Percentiles rank a stretch among this genome's conserved stretches.
Conservation (phyloP, 2,797 vertebrate genomes). For the Anomalospiza imberbis region DNA sequence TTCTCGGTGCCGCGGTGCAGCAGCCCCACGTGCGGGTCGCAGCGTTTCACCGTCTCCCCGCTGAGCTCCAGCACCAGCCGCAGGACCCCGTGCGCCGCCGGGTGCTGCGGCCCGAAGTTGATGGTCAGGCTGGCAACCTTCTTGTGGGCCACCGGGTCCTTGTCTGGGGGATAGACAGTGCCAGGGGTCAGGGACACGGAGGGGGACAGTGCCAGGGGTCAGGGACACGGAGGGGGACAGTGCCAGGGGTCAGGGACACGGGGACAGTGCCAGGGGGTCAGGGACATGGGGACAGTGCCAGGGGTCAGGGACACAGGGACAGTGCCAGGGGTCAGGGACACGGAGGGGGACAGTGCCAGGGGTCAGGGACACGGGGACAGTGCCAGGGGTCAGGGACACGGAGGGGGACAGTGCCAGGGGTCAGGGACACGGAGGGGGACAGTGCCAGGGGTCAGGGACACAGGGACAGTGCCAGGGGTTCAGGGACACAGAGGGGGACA, state of each 20-base stretch:
- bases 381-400: no score
- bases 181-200: neutral
- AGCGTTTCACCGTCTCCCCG: constrained; percentile 90
- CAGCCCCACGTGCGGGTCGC: constrained; percentile 90
- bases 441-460: no score
- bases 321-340: neutral
- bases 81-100: constrained; percentile 91
- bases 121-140: constrained; percentile 86
- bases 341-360: no score
- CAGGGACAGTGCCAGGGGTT: no score
- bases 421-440: no score
- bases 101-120: constrained; percentile 96
- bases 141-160: constrained; percentile 79
- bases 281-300: neutral
- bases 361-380: no score
- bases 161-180: constrained; percentile 72
- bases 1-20: constrained; percentile 95
- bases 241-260: neutral
- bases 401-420: no score
- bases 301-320: no score
- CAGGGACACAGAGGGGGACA: no score
- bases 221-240: no score
- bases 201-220: no score
- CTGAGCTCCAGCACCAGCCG: constrained; percentile 92
- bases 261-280: neutral